Evolutionary conservation across 2,797 vertebrate species (phyloP).

Genomic region (Carcharodon carcharias): DNA sequence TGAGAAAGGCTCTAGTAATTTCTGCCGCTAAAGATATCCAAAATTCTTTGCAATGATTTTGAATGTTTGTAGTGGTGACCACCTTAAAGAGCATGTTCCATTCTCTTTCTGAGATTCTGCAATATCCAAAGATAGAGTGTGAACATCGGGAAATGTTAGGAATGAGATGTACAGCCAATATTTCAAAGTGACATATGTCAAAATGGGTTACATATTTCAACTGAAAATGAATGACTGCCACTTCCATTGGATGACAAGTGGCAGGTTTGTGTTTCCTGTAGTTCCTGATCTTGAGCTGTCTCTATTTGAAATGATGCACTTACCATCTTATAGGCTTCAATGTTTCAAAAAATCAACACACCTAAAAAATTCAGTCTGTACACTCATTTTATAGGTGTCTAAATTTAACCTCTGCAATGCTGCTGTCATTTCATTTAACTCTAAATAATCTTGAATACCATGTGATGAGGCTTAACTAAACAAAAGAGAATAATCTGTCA

Average conservation of each 20-base stretch:
- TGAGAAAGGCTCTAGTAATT: neutral
- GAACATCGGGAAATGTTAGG: neutral
- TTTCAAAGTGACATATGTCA: slow-evolving; percentile 16
- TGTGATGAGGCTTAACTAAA: neutral
- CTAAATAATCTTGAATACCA: neutral
- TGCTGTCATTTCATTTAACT: neutral
- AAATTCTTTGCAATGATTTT: neutral
- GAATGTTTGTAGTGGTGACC: neutral
- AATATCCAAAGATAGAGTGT: neutral
- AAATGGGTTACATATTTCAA: neutral
- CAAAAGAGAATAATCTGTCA: neutral
- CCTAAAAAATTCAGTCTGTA: neutral
- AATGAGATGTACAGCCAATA: neutral
- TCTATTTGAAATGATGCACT: neutral
- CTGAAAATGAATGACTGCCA: neutral
- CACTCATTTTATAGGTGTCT: neutral
- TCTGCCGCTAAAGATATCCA: neutral
- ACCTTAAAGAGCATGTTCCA: neutral
- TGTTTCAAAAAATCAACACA: neutral
- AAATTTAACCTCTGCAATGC: neutral
- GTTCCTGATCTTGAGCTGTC: neutral
- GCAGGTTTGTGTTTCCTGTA: neutral
- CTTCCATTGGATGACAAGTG: neutral
- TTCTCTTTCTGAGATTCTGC: neutral
- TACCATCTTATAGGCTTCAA: neutral